These are phyloP conservation scores for Sylvilagus floridanus DNA, from an alignment of 2,797 vertebrate species.

Conservation along the genomic window DNA sequence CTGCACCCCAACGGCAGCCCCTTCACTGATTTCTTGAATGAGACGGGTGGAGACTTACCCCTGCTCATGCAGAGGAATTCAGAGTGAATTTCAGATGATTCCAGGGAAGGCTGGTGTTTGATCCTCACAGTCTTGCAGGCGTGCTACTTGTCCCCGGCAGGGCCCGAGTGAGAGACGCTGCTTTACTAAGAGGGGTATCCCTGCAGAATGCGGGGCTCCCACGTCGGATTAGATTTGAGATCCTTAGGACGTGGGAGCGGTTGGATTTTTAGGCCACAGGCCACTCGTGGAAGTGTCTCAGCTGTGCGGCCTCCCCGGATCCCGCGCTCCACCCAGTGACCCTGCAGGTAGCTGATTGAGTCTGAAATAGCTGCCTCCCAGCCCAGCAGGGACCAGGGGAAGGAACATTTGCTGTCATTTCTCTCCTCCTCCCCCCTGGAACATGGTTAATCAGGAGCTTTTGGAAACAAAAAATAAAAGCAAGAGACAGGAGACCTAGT, in stretches of 20 bases:
- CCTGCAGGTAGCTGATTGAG: constrained; percentile 77
- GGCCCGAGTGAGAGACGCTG: not conserved
- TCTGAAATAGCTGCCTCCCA: constrained; percentile 65
- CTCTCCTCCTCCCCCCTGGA: constrained; percentile 60
- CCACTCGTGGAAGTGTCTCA: not conserved
- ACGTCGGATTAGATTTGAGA: not conserved
- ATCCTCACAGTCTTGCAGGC: not conserved
- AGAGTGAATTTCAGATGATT: not conserved
- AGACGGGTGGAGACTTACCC: not conserved
- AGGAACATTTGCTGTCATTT: constrained; percentile 65
- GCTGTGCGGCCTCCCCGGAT: not conserved
- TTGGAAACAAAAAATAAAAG: constrained; percentile 53
- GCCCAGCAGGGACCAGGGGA: constrained; percentile 57
- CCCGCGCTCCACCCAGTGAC: constrained; percentile 58
- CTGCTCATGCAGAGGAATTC: not conserved
- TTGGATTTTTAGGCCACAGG: constrained; percentile 5
- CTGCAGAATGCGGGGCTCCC: not conserved
- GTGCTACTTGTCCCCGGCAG: not conserved
- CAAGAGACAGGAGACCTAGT: constrained; percentile 54
- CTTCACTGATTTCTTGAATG: constrained; percentile 14
- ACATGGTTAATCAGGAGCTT: constrained; percentile 64
- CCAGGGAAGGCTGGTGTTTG: not conserved
- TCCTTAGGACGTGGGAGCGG: not conserved
- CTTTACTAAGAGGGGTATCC: not conserved
- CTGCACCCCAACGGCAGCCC: too few relatives aligned